phyloP scores from a whole-genome alignment of 2,888 invertebrate species.

The Aproaerema taeniolella region DNA sequence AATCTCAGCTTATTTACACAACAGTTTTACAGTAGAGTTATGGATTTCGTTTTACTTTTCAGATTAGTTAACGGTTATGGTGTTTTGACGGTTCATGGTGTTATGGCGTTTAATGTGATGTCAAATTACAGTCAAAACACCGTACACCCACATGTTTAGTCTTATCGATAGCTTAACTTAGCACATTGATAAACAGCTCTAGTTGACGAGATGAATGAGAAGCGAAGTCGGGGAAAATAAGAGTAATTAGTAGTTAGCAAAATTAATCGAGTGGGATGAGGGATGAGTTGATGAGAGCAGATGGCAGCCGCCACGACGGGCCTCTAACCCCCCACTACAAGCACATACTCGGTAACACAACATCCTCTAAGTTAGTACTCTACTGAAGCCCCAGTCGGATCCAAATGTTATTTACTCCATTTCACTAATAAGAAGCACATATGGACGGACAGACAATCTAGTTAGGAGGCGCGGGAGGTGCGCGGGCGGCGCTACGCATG shows the following conservation, averaged over 20 bases:
- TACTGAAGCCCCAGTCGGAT: conserved; percentile 32
- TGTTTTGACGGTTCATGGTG: too few species aligned
- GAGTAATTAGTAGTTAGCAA: conserved; percentile 32
- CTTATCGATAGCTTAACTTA: conserved; percentile 27
- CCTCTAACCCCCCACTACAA: neutral
- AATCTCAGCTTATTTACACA: conserved; percentile 72
- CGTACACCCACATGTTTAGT: conserved; percentile 27
- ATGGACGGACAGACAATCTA: conserved; percentile 60
- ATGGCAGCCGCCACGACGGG: conserved; percentile 22
- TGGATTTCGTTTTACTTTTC: conserved; percentile 19
- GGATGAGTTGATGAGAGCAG: conserved; percentile 31
- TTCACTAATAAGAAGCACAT: conserved; percentile 39
- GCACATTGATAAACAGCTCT: conserved; percentile 42
- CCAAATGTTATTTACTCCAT: too few species aligned
- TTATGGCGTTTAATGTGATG: conserved; percentile 15
- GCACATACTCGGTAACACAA: too few species aligned
- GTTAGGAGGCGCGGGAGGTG: conserved; percentile 32
- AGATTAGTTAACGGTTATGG: conserved; percentile 27
- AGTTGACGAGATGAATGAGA: conserved; percentile 43
- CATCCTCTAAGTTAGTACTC: too few species aligned
- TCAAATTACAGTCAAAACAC: conserved; percentile 35
- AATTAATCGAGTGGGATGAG: conserved; percentile 33
- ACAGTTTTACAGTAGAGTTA: conserved; percentile 26
- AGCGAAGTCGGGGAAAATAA: conserved; percentile 32
- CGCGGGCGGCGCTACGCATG: conserved; percentile 43